phyloP scores from a whole-genome alignment of 2,888 invertebrate species.

The Camptogramma bilineatum region DNA sequence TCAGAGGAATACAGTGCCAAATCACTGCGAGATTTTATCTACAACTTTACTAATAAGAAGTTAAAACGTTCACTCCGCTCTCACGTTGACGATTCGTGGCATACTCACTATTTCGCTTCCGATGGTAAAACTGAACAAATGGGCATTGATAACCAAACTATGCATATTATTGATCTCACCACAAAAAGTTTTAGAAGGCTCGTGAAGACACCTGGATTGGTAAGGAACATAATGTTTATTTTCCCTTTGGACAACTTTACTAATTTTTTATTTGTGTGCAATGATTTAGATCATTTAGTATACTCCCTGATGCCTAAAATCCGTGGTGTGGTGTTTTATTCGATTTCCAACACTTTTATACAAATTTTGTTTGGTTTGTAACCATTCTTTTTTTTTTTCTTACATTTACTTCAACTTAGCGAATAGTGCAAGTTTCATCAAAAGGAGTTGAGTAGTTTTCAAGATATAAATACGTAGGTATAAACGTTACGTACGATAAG shows the following conservation, averaged over 20 bases:
- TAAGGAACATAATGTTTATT: slow-evolving; percentile 56
- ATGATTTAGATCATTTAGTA: too few species aligned
- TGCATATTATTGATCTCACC: slow-evolving; percentile 88
- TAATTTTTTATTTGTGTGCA: too few species aligned
- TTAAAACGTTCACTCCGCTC: slow-evolving; percentile 73
- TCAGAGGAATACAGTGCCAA: slow-evolving; percentile 78
- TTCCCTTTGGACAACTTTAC: not conserved
- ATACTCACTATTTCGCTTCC: slow-evolving; percentile 76
- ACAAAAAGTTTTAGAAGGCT: slow-evolving; percentile 87
- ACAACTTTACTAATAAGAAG: slow-evolving; percentile 77
- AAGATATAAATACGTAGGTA: too few species aligned
- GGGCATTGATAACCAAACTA: slow-evolving; percentile 52
- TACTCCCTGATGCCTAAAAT: too few species aligned
- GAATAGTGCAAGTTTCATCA: too few species aligned
- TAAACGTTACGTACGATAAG: too few species aligned
- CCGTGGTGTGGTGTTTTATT: too few species aligned
- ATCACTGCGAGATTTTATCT: slow-evolving; percentile 82
- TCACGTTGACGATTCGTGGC: slow-evolving; percentile 63
- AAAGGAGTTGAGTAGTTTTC: too few species aligned
- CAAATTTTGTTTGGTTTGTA: too few species aligned
- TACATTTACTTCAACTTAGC: too few species aligned
- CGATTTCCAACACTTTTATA: too few species aligned
- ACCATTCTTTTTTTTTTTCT: too few species aligned
- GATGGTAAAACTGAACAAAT: slow-evolving; percentile 49
- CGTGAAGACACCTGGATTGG: slow-evolving; percentile 86